Evolutionary conservation across 64 coral and sea anemone species (phyloP), one percentile per base, ranked within the genome.

Genomic region (Porites lutea): DNA sequence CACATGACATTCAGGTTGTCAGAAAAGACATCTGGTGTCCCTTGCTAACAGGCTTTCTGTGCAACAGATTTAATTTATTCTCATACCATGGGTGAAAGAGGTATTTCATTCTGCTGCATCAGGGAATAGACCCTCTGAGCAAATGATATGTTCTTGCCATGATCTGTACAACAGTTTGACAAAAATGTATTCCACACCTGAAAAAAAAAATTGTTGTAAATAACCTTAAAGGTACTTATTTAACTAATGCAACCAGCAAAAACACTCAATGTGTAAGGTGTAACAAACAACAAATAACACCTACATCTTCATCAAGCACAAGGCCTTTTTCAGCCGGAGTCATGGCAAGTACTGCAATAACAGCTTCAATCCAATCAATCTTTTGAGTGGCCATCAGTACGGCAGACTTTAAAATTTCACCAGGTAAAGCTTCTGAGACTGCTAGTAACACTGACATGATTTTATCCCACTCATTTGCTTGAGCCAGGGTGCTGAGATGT

Each of bases 41-140:
- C 27, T 37, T 37, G 27, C 27, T 37, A 37, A 37, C 27, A 37
- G 27, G 27, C 27, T 37, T 57, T 1, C 54, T 9, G 12, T 57
- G 1, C 1, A 57, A 57, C 12, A 57, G 7, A 57, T 57, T 57
- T 4, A 9, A 57, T 9, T 57, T 57, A 57, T 57, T 57, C 18
- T 76, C 73, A 76, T 83, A 91, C 89, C 89, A 83, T 23, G 49
- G 79, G 45, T 61, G 13, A 53, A 4, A 91, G 13, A 21, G 89
- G 79, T 13, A 91, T 91, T 45, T 59, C 71, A 82, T 83, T 83
- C 79, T 84, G 55, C 13, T 83, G 79, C 89, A 91, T 91, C 69
- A 91, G 55, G 9, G 45, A 16, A n/a, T 75, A 75, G 11, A 84
- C 46, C 8, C 74, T 71, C 14, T 83, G 68, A 49, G 89, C 79